Evolutionary conservation across 2,113 vertebrate genomes (phyloP), one percentile per base, ranked within the genome.

Genomic region (Misgurnus anguillicaudatus): DNA sequence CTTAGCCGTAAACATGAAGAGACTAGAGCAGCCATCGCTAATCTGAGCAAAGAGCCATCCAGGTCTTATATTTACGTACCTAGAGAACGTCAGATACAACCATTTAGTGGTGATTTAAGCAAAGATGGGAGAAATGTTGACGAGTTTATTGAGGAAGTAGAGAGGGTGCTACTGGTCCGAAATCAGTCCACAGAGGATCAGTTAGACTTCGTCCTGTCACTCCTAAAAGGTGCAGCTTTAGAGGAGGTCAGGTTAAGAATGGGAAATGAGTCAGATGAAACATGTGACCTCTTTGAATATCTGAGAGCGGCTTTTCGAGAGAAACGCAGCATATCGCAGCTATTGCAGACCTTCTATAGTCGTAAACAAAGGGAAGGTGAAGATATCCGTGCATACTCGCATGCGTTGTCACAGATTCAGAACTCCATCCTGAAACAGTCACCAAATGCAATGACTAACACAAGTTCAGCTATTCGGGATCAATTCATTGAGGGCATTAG

Each of bases 321-420:
- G 19, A 74, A 84, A 57, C 16, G 10, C 42, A 78, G 48, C 6
- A 1, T 71, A 17, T 31, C 68, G 8, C 79, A 81, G 9, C 7
- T 74, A 4, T 66, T 83, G 9, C 53, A 81, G 2, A 19, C 63
- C 5, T 84, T 84, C 45, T 84, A 81, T 68, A 45, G 24, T 3
- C 42, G 19, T 13, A 19, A 61, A 7, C 79, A 84, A 21, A 0
- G 11, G 2, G 57, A 79, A n/a, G 79, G 57, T 0, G 75, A 78
- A 14, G 69, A 74, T 9, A 31, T 31, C 24, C 24, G 24, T 31
- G 24, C 24, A 31, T 31, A 31, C 24, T 31, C 24, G 24, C 24
- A 31, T 31, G 24, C 24, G 24, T 31, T 31, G 24, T 31, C 24
- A 31, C 24, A 31, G 24, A 31, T 31, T 31, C 24, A 31, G 24